Evolutionary conservation across 2,888 invertebrate genomes (phyloP), one percentile per base, ranked within the genome.

Genomic region (Ormia ochracea): DNA sequence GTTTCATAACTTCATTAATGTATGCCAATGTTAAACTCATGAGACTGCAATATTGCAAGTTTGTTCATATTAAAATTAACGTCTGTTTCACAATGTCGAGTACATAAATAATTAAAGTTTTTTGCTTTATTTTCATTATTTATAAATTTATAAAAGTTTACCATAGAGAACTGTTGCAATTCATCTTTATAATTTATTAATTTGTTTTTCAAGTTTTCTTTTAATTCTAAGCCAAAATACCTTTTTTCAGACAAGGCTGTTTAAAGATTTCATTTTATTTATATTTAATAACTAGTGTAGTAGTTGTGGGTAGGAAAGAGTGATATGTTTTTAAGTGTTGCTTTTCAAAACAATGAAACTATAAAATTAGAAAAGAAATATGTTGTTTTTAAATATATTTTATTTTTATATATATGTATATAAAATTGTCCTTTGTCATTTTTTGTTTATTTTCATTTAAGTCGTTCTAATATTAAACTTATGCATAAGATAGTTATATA

Each of bases 321-420:
- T 83, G 84, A 83, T 83, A 82, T 81, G 78, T 76, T 36, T 65
- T 33, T 66, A 41, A 65, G 48, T 23, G 48, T 48, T 41, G 28
- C 23, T 63, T 63, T 58, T 21, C n/a, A 56, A 56, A 68, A 58
- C 33, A 52, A 28, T 72, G 58, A 68, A 61, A 48, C 38, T 48
- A 56, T 59, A 33, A 68, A 65, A 36, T 54, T 59, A 65, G 50
- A 69, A 43, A 80, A 63, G 66, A 76, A 68, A 76, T 78, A 56
- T 68, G 70, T 81, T 72, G 59, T 69, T 73, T 56, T 56, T 54
- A 9, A 43, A 26, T 56, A 66, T 56, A 17, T 69, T 52, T 48
- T 36, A 38, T 77, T 81, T 68, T 76, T 21, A 23, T 56, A 21
- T 54, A 52, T 14, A 19, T 31, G 17, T 28, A 31, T 77, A 61